Conservation (phyloP, 2,888 invertebrate genomes). For the Serrognathus titanus region DNA sequence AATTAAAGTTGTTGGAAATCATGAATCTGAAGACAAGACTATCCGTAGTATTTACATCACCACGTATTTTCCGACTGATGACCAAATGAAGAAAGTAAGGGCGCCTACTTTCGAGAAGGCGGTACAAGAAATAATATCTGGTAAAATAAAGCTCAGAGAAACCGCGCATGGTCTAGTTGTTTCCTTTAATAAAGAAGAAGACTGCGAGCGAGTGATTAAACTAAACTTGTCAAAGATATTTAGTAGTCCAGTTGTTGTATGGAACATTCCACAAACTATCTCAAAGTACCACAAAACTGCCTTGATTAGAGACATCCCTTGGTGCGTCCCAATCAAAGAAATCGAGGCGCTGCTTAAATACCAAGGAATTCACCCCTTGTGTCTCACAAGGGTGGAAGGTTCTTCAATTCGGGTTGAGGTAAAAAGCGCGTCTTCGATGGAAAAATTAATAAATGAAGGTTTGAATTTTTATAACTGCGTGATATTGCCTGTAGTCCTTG, state of each 20-base stretch:
- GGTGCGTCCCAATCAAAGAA: slow-evolving; percentile 52
- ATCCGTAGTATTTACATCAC: slow-evolving; percentile 24
- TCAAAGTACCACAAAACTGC: slow-evolving; percentile 44
- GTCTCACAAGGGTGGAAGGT: slow-evolving; percentile 11
- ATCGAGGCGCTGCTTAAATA: slow-evolving; percentile 47
- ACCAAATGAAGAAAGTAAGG: slow-evolving; percentile 8
- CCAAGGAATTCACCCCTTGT: slow-evolving; percentile 42
- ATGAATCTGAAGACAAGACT: not conserved
- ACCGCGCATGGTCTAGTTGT: slow-evolving; percentile 46
- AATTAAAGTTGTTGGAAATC: not conserved
- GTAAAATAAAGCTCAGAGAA: slow-evolving; percentile 24
- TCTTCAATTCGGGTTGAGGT: slow-evolving; percentile 19
- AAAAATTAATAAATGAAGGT: slow-evolving; percentile 49
- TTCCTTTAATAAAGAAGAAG: slow-evolving; percentile 44
- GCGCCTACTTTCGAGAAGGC: slow-evolving; percentile 15
- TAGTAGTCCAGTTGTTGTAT: slow-evolving; percentile 48
- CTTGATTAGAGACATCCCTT: slow-evolving; percentile 51
- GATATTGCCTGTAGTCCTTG: slow-evolving; percentile 46
- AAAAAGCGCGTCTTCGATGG: slow-evolving; percentile 46
- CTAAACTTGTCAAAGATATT: slow-evolving; percentile 46
- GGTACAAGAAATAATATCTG: slow-evolving; percentile 16
- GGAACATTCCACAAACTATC: slow-evolving; percentile 14
- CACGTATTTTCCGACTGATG: slow-evolving; percentile 13
- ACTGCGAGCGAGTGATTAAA: slow-evolving; percentile 46
- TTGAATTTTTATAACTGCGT: slow-evolving; percentile 52